phyloP scores from a whole-genome alignment of 2,113 vertebrate species.

The Ophiodon elongatus region DNA sequence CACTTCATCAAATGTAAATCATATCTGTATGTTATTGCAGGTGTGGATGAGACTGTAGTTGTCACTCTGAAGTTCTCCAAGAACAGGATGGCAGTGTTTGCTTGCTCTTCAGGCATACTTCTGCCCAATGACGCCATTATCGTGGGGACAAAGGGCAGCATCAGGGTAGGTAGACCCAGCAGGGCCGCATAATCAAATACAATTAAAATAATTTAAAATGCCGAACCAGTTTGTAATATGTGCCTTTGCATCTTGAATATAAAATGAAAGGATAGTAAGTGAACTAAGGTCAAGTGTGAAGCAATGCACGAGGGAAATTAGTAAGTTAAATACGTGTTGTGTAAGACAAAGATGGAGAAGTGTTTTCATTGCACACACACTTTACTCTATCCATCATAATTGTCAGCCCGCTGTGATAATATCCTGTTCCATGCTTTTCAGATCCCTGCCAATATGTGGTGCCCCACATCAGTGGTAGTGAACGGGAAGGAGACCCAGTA shows the following conservation, averaged over 20 bases:
- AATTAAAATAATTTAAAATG: neutral
- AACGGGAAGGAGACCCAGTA: slow-evolving; percentile 82
- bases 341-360: neutral
- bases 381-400: too few species aligned
- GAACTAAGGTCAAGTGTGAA: neutral
- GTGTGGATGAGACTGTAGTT: slow-evolving; percentile 83
- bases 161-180: slow-evolving; percentile 78
- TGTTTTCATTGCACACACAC: neutral
- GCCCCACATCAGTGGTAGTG: slow-evolving; percentile 83
- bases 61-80: slow-evolving; percentile 83
- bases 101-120: slow-evolving; percentile 57
- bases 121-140: slow-evolving; percentile 83
- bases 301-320: neutral
- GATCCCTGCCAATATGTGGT: slow-evolving; percentile 85
- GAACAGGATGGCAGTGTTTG: slow-evolving; percentile 82
- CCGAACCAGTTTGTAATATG: neutral
- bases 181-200: neutral
- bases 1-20: neutral
- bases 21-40: slow-evolving; percentile 58
- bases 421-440: slow-evolving; percentile 50
- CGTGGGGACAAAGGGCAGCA: slow-evolving; percentile 84
- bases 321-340: neutral
- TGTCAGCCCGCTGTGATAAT: neutral
- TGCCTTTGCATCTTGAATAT: neutral
- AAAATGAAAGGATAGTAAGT: neutral